phyloP scores from a whole-genome alignment of 2,797 vertebrate genomes.

The Austrolebias charrua region DNA sequence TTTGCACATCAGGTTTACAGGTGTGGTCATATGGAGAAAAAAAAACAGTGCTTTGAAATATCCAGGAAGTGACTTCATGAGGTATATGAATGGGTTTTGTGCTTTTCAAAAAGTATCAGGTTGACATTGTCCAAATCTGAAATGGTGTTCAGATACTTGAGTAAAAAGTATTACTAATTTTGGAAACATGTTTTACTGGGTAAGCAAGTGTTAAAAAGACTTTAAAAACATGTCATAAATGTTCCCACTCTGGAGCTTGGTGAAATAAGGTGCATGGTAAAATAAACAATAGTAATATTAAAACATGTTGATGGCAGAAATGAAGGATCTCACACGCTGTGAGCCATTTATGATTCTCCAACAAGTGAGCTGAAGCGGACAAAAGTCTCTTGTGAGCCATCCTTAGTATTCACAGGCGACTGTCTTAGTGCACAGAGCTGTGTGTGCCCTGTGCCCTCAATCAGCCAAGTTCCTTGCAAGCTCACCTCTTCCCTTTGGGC shows the following conservation, averaged over 20 bases:
- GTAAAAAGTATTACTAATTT: no score
- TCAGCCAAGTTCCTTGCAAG: constrained; percentile 65
- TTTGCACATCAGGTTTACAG: no score
- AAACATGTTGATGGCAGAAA: constrained; percentile 25
- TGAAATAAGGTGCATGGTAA: not conserved
- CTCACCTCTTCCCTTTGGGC: constrained; percentile 68
- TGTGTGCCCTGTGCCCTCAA: constrained; percentile 59
- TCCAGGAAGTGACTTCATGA: no score
- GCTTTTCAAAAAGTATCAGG: no score
- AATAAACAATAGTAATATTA: constrained; percentile 1
- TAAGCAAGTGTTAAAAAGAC: no score
- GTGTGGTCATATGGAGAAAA: no score
- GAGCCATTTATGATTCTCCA: constrained; percentile 46
- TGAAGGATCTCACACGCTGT: constrained; percentile 32
- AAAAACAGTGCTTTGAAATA: no score
- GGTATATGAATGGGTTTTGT: no score
- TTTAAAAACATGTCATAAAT: not conserved
- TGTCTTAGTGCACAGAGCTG: constrained; percentile 17
- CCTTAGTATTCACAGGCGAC: constrained; percentile 59
- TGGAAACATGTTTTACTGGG: no score
- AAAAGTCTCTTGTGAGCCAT: constrained; percentile 57
- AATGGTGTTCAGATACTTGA: no score
- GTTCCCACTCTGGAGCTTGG: constrained; percentile 11
- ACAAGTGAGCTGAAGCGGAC: constrained; percentile 44
- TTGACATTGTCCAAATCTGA: no score